A percentile compares a stretch with the other conserved stretches of the same genome.
These are phyloP conservation scores for Vanessa cardui DNA, from an alignment of 2,888 invertebrate species.

Conservation along the genomic window DNA sequence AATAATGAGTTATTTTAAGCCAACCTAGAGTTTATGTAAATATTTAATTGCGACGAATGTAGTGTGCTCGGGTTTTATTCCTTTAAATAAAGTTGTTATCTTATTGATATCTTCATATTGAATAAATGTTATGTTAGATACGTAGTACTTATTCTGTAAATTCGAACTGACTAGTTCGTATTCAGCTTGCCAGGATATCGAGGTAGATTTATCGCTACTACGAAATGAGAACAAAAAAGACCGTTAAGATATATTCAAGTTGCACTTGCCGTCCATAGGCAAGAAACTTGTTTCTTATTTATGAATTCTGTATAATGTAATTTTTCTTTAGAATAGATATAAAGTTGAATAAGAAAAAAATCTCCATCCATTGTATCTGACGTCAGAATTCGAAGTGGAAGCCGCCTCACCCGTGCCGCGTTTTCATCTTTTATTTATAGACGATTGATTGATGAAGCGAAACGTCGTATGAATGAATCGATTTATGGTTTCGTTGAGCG, in stretches of 20 bases:
- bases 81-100: not conserved
- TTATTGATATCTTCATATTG: not conserved
- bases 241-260: conserved; percentile 35
- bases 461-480: conserved; percentile 77
- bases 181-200: conserved; percentile 36
- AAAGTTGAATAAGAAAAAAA: conserved; percentile 46
- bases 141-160: conserved; percentile 3
- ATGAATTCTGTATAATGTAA: conserved; percentile 43
- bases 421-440: conserved; percentile 76
- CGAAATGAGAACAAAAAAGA: conserved; percentile 33
- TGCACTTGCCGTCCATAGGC: conserved; percentile 35
- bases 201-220: conserved; percentile 37
- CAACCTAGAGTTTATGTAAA: not conserved
- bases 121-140: not conserved
- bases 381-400: conserved; percentile 66
- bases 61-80: not conserved
- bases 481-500: conserved; percentile 68
- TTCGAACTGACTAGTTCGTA: conserved; percentile 12
- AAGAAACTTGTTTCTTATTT: conserved; percentile 42
- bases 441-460: conserved; percentile 74
- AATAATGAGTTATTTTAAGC: no score
- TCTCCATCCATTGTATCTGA: conserved; percentile 56
- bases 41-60: not conserved
- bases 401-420: conserved; percentile 57
- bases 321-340: conserved; percentile 45